phyloP scores from a whole-genome alignment of 2,888 invertebrate species.

The Creontiades dilutus region DNA sequence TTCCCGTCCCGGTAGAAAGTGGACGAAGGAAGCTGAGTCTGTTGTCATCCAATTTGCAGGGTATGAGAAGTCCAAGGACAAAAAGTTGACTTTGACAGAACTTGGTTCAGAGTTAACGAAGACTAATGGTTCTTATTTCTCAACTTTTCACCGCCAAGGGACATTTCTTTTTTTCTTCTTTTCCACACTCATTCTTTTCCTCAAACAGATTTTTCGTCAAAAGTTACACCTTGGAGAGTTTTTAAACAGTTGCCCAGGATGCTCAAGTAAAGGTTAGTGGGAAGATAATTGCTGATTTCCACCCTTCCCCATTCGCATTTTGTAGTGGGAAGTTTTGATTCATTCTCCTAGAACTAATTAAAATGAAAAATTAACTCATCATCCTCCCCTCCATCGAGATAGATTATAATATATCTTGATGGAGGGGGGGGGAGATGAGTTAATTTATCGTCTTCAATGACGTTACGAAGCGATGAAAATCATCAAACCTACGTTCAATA shows the following conservation, averaged over 20 bases:
- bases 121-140: conserved; percentile 69
- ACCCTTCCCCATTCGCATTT: too few species aligned
- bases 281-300: too few species aligned
- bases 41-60: conserved; percentile 70
- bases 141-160: conserved; percentile 56
- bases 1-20: not conserved
- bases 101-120: conserved; percentile 66
- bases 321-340: too few species aligned
- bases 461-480: too few species aligned
- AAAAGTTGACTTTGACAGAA: conserved; percentile 70
- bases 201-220: conserved; percentile 27
- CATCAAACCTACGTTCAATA: too few species aligned
- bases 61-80: conserved; percentile 63
- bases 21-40: conserved; percentile 49
- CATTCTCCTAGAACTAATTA: too few species aligned
- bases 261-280: too few species aligned
- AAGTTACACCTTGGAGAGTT: conserved; percentile 36
- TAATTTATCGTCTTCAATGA: too few species aligned
- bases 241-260: not conserved
- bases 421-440: too few species aligned
- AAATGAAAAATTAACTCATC: too few species aligned
- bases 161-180: conserved; percentile 39
- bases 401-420: too few species aligned
- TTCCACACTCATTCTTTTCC: conserved; percentile 16
- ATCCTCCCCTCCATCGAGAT: too few species aligned